Percentiles rank a stretch among this genome's conserved stretches.
Evolutionary conservation across 2,797 vertebrate genomes (phyloP).

Genomic region (Hippopotamyrus pictus): DNA sequence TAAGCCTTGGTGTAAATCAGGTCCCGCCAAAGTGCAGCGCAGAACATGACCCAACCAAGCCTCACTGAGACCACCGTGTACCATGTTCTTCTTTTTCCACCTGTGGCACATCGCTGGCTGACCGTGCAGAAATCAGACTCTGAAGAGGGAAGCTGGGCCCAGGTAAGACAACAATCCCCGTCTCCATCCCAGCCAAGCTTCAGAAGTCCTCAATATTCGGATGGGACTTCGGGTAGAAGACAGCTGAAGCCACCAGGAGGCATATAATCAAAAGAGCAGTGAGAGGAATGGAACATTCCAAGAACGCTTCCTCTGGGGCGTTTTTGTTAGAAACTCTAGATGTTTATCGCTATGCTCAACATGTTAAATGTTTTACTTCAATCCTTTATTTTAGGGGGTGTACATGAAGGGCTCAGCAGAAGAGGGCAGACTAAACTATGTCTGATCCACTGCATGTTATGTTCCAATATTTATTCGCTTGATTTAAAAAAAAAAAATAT

Average conservation of each 20-base stretch:
- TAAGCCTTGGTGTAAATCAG: background rate
- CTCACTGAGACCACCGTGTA: background rate
- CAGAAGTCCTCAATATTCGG: background rate
- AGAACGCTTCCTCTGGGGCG: background rate
- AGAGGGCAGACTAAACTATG: background rate
- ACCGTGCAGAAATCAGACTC: constrained; percentile 77
- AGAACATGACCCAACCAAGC: background rate
- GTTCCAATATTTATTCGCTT: background rate
- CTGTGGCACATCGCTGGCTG: background rate
- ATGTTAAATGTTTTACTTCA: background rate
- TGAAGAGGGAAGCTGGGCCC: constrained; percentile 97
- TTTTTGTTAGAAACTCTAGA: background rate
- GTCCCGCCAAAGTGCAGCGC: background rate
- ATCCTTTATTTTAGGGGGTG: background rate
- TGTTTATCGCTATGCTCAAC: background rate
- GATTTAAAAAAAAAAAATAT: background rate
- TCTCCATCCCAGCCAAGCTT: background rate
- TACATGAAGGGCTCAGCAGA: background rate
- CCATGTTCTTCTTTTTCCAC: background rate
- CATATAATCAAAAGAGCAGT: background rate
- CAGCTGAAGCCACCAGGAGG: background rate
- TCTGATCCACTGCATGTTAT: background rate
- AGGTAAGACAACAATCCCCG: constrained; percentile 64
- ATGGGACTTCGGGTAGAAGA: background rate
- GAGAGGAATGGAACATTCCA: background rate